Percentiles rank a stretch among this genome's conserved stretches.
Conservation (phyloP, 2,888 invertebrate species). For the Yponomeuta sedellus region DNA sequence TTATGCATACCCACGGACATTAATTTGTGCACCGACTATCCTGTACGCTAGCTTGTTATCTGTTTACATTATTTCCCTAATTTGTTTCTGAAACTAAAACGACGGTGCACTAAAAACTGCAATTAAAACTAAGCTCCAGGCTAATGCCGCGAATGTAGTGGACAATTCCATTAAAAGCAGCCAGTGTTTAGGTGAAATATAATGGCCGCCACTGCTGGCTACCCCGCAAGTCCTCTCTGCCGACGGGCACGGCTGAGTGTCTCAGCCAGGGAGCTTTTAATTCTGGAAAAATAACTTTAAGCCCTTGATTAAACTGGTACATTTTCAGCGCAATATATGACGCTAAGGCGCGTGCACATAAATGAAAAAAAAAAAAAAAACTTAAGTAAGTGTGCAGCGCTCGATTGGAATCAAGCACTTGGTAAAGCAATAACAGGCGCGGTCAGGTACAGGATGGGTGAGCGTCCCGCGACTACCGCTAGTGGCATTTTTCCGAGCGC, state of each 20-base stretch:
- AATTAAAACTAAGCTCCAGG: not conserved
- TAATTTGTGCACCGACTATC: no score
- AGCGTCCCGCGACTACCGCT: no score
- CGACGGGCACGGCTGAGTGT: conserved; percentile 1
- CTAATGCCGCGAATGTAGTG: not conserved
- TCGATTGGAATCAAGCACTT: no score
- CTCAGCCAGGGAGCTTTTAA: conserved; percentile 7
- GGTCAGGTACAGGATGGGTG: no score
- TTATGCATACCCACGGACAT: no score
- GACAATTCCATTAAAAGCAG: not conserved
- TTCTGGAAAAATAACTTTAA: conserved; percentile 22
- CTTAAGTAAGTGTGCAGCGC: no score
- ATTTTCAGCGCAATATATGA: conserved; percentile 12
- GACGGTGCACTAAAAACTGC: not conserved
- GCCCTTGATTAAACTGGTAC: conserved; percentile 21
- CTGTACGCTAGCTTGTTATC: not conserved
- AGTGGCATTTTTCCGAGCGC: no score
- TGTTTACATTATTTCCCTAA: not conserved
- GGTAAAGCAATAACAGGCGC: no score
- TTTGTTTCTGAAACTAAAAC: not conserved
- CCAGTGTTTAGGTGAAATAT: not conserved
- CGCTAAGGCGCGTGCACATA: not conserved
- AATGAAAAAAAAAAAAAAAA: no score
- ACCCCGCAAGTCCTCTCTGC: not conserved
- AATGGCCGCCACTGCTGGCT: not conserved